These are phyloP conservation scores for Coilia nasus DNA, from an alignment of 2,797 vertebrate species.

Conservation along the genomic window DNA sequence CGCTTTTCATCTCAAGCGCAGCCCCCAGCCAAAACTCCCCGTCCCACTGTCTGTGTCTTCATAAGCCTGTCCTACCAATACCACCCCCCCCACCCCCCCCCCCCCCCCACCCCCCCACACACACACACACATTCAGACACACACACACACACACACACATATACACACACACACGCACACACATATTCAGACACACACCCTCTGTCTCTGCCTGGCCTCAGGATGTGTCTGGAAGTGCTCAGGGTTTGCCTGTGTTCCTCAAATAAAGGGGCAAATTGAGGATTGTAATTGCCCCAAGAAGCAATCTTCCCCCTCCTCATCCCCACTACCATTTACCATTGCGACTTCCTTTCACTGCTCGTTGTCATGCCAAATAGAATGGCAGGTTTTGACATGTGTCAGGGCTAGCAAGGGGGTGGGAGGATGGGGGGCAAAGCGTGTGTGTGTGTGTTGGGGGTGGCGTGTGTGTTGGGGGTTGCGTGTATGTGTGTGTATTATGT, in stretches of 20 bases:
- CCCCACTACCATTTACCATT: neutral
- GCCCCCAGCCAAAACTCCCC: neutral
- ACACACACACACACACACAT: no score
- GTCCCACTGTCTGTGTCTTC: neutral
- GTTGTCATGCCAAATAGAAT: slow-evolving; percentile 46
- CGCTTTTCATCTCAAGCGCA: no score
- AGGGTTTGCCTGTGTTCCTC: neutral
- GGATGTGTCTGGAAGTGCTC: slow-evolving; percentile 19
- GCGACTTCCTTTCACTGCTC: slow-evolving; percentile 29
- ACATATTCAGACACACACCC: no score
- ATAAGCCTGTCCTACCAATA: neutral
- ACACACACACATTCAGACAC: no score
- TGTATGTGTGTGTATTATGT: slow-evolving; percentile 3
- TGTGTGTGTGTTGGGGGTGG: neutral
- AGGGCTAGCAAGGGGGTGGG: neutral
- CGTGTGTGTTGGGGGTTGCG: neutral
- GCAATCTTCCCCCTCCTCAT: neutral
- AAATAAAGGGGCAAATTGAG: slow-evolving; percentile 42
- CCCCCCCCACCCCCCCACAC: neutral
- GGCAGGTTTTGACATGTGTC: slow-evolving; percentile 42
- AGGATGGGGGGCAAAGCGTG: slow-evolving; percentile 14
- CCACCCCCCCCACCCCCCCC: neutral
- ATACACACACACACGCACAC: no score
- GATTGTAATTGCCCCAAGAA: slow-evolving; percentile 32
- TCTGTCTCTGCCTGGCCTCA: slow-evolving; percentile 8